Evolutionary conservation across 2,888 invertebrate genomes (phyloP).

Genomic region (Carpatolechia fugitivella): DNA sequence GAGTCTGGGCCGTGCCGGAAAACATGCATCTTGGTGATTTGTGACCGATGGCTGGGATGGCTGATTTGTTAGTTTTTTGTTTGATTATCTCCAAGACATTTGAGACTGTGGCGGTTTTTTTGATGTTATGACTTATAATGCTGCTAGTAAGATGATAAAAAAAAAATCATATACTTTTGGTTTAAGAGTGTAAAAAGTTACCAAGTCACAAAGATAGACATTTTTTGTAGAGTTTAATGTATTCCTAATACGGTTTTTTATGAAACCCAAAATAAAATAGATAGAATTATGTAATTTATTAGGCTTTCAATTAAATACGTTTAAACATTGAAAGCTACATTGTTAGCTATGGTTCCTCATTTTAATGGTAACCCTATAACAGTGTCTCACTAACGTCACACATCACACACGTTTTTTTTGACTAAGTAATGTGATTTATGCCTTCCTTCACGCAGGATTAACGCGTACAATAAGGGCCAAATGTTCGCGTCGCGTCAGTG

Average conservation of each 20-base stretch:
- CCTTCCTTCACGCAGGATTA: conserved; percentile 58
- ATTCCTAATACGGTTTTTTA: too few relatives aligned
- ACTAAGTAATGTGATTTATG: conserved; percentile 53
- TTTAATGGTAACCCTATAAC: conserved; percentile 23
- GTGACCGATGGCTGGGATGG: conserved; percentile 57
- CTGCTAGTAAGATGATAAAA: too few relatives aligned
- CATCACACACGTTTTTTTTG: conserved; percentile 40
- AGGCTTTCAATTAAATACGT: too few relatives aligned
- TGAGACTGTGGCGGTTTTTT: not conserved
- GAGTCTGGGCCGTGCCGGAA: conserved; percentile 55
- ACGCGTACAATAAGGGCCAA: conserved; percentile 41
- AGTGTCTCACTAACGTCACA: conserved; percentile 18
- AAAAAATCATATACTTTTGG: too few relatives aligned
- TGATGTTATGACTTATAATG: not conserved
- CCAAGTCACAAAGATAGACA: too few relatives aligned
- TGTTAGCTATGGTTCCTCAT: too few relatives aligned
- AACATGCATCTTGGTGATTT: conserved; percentile 74
- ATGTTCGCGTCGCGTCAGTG: conserved; percentile 34
- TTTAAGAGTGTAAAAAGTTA: too few relatives aligned
- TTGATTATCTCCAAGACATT: conserved; percentile 1
- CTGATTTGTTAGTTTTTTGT: conserved; percentile 31
- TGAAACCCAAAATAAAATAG: too few relatives aligned
- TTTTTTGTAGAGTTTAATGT: too few relatives aligned
- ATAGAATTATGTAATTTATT: too few relatives aligned
- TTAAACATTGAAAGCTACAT: too few relatives aligned